Base-by-base conservation (phyloP, 2,888 invertebrate species). In the Agrypnus murinus region DNA sequence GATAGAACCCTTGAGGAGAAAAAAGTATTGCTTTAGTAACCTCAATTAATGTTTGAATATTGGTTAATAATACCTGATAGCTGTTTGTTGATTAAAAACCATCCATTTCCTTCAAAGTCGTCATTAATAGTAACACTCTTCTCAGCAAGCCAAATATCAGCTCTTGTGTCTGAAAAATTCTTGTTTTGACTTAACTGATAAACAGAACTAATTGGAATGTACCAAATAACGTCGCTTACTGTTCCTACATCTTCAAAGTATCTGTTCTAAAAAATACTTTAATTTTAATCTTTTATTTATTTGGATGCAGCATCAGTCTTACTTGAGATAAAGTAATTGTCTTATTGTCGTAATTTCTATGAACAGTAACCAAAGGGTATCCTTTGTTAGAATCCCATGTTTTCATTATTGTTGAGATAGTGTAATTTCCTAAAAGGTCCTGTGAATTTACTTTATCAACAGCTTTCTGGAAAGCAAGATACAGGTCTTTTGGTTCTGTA, bases 1-100 rank as follows among this genome's bases (percentile, higher is more conserved):
- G 87, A 84, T 91, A 93, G 81, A 88, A 91, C 71, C 90, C 91
- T 87, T 65, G n/a, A n/a, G n/a, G n/a, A n/a, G n/a, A n/a, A n/a
- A n/a, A n/a, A n/a, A n/a, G n/a, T 34, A 7, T 34, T 34, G 34
- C 34, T 34, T n/a, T n/a, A 25, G 7, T 38, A 38, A 38, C 38
- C 12, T 38, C 2, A 38, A 38, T 4, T 38, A 7, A n/a, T n/a
- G 7, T 2, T 7, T 34, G 7, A 6, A 34, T 7, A 7, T 7
- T 7, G 6, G 34, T 34, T 7, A 9, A 7, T 34, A 34, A 17
- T n/a, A 90, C 90, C 90, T 68, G 89, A 89, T 80, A 90, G 89
- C 74, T 91, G 89, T 57, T 89, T 88, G 77, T 92, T 92, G 14
- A 91, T 78, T 50, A 92, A 87, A 67, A 88, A 86, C 92, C 92